Percentiles rank a stretch among this genome's conserved stretches.
Evolutionary conservation across 2,113 vertebrate genomes (phyloP).

Genomic region (Campylorhamphus procurvoides): DNA sequence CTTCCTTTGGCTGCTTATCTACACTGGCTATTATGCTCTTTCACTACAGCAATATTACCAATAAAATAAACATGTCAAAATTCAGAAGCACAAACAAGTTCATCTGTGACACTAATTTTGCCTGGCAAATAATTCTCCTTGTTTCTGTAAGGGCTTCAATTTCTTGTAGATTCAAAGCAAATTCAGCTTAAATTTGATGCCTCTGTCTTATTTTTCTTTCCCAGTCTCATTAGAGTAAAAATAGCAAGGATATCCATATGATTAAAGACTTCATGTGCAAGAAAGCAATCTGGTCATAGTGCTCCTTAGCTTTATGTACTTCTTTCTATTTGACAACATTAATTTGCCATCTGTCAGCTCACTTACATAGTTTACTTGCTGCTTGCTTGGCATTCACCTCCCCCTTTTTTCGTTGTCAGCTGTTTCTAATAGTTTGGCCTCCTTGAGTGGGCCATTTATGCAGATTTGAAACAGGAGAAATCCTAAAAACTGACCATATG

Average conservation of each 20-base stretch:
- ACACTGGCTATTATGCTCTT: background rate
- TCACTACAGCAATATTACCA: slow-evolving; percentile 15
- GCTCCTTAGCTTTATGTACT: slow-evolving; percentile 63
- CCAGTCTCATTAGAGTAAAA: slow-evolving; percentile 72
- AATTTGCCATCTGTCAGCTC: slow-evolving; percentile 71
- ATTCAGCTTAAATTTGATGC: slow-evolving; percentile 61
- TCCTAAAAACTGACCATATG: slow-evolving; percentile 36
- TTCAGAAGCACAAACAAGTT: slow-evolving; percentile 64
- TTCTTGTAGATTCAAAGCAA: slow-evolving; percentile 66
- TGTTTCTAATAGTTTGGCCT: slow-evolving; percentile 64
- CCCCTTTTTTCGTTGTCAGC: slow-evolving; percentile 51
- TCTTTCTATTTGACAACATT: slow-evolving; percentile 71
- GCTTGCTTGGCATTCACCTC: slow-evolving; percentile 44
- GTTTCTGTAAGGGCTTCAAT: slow-evolving; percentile 35
- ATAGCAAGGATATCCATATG: slow-evolving; percentile 59
- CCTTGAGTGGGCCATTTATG: slow-evolving; percentile 53
- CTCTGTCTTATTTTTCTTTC: slow-evolving; percentile 57
- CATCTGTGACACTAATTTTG: slow-evolving; percentile 46
- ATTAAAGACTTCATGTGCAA: slow-evolving; percentile 63
- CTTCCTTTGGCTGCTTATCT: slow-evolving; percentile 28
- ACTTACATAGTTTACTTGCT: slow-evolving; percentile 65
- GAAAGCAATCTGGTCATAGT: slow-evolving; percentile 63
- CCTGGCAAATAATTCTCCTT: slow-evolving; percentile 49
- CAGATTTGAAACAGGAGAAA: slow-evolving; percentile 62
- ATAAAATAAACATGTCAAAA: slow-evolving; percentile 54